Percentiles rank a stretch among this genome's conserved stretches.
These are phyloP conservation scores for Beaufortia kweichowensis DNA, from an alignment of 2,113 vertebrate species.

Conservation along the genomic window DNA sequence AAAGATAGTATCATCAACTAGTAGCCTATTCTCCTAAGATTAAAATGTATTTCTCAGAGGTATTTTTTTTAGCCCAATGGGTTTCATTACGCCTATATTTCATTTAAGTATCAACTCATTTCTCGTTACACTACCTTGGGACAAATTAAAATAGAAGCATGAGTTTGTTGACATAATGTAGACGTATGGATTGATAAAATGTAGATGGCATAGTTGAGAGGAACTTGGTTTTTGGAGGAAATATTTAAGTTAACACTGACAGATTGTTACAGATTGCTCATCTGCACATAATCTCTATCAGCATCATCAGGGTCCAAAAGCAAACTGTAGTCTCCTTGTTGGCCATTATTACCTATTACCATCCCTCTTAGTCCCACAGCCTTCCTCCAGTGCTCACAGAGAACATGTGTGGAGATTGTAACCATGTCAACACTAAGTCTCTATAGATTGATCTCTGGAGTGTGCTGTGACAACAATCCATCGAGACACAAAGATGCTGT, in stretches of 20 bases:
- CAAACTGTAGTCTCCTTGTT: conserved; percentile 10
- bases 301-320: conserved; percentile 34
- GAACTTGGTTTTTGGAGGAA: no score
- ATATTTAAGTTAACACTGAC: no score
- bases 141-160: neutral
- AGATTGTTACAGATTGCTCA: conserved; percentile 34
- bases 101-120: neutral
- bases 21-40: neutral
- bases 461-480: conserved; percentile 54
- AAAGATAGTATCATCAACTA: neutral
- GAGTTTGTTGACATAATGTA: neutral
- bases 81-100: neutral
- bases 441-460: conserved; percentile 66
- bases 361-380: conserved; percentile 37
- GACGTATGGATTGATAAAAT: neutral
- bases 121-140: neutral
- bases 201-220: no score
- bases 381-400: conserved; percentile 39
- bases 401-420: conserved; percentile 62
- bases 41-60: neutral
- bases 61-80: neutral
- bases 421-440: conserved; percentile 65
- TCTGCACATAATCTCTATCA: conserved; percentile 36
- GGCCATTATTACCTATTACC: conserved; percentile 65
- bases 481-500: conserved; percentile 45